A percentile compares a stretch with the other conserved stretches of the same genome.
These are phyloP conservation scores for Chaetogeoica ovagalla DNA, from an alignment of 2,888 invertebrate species.

Conservation along the genomic window DNA sequence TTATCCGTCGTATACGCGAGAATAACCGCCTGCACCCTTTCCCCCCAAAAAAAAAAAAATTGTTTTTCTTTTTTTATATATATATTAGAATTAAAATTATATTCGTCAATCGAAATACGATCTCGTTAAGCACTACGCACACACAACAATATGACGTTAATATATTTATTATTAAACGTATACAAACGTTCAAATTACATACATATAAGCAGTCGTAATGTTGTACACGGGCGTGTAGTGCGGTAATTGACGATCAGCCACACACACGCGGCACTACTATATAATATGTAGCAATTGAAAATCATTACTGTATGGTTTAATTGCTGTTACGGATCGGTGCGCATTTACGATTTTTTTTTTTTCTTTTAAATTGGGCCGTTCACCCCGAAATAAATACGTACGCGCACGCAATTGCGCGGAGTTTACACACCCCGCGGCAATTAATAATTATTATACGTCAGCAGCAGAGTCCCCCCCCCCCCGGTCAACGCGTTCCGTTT, in stretches of 20 bases:
- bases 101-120: too few relatives aligned
- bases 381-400: constrained; percentile 16
- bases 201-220: neutral
- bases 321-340: constrained; percentile 41
- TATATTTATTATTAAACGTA: constrained; percentile 1
- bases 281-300: constrained; percentile 18
- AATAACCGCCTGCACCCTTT: too few relatives aligned
- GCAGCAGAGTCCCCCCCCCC: too few relatives aligned
- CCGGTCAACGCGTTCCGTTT: neutral
- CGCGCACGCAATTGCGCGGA: neutral
- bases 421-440: neutral
- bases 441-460: too few relatives aligned
- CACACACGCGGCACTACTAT: constrained; percentile 1
- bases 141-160: neutral
- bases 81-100: too few relatives aligned
- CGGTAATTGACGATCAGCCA: constrained; percentile 14
- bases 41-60: too few relatives aligned
- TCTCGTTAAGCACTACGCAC: too few relatives aligned
- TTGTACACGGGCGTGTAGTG: neutral
- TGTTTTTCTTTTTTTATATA: too few relatives aligned
- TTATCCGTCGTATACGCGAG: too few relatives aligned
- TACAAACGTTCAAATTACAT: neutral
- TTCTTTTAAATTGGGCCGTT: constrained; percentile 44
- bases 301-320: constrained; percentile 13
- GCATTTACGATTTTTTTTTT: neutral